Evolutionary conservation across 2,113 vertebrate genomes (phyloP).

Genomic region (Pica pica): DNA sequence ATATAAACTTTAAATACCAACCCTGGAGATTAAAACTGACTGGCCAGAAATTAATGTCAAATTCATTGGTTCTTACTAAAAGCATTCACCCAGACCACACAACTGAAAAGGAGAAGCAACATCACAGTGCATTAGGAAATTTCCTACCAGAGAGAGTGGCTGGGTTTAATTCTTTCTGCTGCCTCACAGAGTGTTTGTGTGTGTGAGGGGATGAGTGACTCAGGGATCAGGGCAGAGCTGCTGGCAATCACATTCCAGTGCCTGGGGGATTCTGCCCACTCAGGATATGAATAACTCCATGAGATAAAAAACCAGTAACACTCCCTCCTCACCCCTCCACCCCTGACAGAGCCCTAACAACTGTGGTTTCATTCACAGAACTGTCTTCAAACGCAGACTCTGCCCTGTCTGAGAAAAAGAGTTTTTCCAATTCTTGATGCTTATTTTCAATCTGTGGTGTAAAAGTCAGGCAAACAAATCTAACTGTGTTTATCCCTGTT

Average conservation of each 20-base stretch:
- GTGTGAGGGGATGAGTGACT: background rate
- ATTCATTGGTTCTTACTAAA: background rate
- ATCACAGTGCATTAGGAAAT: background rate
- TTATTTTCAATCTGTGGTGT: constrained; percentile 5
- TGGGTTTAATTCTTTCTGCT: constrained; percentile 33
- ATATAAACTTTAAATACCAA: background rate
- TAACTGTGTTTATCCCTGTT: background rate
- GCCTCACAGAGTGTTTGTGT: background rate
- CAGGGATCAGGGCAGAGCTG: background rate
- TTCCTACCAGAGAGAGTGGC: background rate
- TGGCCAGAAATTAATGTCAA: background rate
- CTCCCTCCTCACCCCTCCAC: no score
- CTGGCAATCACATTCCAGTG: background rate
- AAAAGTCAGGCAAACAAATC: background rate
- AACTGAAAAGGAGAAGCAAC: constrained; percentile 23
- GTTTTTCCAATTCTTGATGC: background rate
- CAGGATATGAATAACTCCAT: background rate
- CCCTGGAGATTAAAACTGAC: background rate
- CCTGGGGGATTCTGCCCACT: background rate
- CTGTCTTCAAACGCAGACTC: fast-evolving
- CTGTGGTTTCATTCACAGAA: background rate
- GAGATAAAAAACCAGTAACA: background rate
- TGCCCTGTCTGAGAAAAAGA: background rate
- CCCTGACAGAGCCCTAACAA: background rate
- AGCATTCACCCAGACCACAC: constrained; percentile 28